phyloP scores from a whole-genome alignment of 2,113 vertebrate genomes.

The Mobula birostris region DNA sequence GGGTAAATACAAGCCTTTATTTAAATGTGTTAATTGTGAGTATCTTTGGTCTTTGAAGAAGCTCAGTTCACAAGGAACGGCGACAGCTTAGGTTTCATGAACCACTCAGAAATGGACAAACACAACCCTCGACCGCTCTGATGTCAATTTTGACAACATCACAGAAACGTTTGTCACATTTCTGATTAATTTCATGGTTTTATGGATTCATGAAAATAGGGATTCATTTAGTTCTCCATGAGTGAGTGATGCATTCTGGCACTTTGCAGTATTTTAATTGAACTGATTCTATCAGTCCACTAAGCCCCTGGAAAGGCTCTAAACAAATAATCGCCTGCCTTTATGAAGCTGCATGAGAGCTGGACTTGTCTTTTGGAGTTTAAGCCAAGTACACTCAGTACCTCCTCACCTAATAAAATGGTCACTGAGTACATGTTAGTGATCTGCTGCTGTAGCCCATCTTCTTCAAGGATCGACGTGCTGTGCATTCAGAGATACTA shows the following conservation, averaged over 20 bases:
- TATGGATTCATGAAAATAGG: not conserved
- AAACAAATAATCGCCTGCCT: not conserved
- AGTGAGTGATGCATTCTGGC: not conserved
- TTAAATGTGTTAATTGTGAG: no score
- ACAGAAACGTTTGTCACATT: not conserved
- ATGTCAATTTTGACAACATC: not conserved
- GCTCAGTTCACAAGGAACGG: no score
- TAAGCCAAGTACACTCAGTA: no score
- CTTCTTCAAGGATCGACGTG: no score
- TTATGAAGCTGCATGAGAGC: not conserved
- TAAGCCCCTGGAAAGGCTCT: not conserved
- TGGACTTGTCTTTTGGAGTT: not conserved
- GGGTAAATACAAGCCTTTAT: no score
- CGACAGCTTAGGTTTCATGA: not conserved
- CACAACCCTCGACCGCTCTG: not conserved
- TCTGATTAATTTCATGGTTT: constrained; percentile 15
- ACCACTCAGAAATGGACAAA: not conserved
- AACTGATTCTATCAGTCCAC: constrained; percentile 17
- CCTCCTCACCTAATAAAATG: no score
- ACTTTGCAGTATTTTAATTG: not conserved
- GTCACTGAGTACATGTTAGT: no score
- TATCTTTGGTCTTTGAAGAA: no score
- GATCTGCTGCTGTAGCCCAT: no score
- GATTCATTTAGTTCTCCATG: constrained; percentile 5
- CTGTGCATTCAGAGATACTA: no score